A percentile compares a stretch with the other conserved stretches of the same genome.
Conservation (phyloP, 2,888 invertebrate genomes). For the Ormyrus pomaceus region DNA sequence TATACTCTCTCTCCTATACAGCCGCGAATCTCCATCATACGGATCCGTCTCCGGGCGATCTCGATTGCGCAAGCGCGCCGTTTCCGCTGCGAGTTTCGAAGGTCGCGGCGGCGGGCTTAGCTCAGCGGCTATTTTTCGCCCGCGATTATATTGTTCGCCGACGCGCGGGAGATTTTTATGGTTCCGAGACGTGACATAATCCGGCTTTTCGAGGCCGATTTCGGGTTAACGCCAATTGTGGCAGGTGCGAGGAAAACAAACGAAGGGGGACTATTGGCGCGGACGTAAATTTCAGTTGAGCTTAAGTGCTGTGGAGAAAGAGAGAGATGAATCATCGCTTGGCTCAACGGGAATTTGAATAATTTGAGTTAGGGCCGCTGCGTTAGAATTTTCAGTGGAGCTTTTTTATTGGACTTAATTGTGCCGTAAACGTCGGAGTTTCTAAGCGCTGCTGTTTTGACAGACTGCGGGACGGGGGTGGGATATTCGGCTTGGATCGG, state of each 20-base stretch:
- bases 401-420: constrained; percentile 32
- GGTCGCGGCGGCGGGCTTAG: background rate
- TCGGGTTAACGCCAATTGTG: constrained; percentile 14
- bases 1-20: too few species aligned
- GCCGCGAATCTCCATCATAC: too few species aligned
- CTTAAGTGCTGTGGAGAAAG: background rate
- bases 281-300: background rate
- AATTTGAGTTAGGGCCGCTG: background rate
- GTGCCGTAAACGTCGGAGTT: background rate
- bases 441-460: too few species aligned
- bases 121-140: constrained; percentile 36
- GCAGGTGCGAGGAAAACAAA: constrained; percentile 41
- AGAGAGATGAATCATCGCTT: background rate
- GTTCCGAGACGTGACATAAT: background rate
- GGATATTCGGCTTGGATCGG: too few species aligned
- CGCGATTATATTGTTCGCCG: background rate
- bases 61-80: background rate
- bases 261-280: background rate
- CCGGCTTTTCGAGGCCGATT: background rate
- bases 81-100: background rate
- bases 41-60: too few species aligned
- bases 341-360: background rate
- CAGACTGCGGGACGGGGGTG: too few species aligned
- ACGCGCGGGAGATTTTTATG: background rate
- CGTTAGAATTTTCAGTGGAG: background rate